Conservation (phyloP, 1,140 invertebrate genomes). For the Xylocopa sonorina region DNA sequence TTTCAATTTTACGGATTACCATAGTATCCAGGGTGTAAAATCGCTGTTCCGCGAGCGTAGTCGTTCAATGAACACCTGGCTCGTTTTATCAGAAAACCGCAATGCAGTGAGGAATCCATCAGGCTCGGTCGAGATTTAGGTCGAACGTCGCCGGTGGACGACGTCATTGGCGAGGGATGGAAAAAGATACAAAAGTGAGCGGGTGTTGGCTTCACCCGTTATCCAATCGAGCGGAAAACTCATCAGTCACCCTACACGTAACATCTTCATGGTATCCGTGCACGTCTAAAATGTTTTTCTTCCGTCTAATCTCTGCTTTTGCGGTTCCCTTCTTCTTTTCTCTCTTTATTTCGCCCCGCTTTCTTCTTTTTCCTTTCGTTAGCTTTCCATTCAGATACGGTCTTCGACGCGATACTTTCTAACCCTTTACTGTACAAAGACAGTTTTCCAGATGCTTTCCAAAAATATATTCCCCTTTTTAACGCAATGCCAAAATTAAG, state of each 20-base stretch:
- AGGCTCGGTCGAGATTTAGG: constrained; percentile 51
- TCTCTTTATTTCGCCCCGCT: background rate
- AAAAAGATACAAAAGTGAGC: constrained; percentile 55
- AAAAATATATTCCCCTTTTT: no score
- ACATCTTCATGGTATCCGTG: constrained; percentile 48
- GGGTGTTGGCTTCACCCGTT: constrained; percentile 46
- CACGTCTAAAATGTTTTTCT: constrained; percentile 57
- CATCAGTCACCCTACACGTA: constrained; percentile 64
- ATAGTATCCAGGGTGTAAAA: background rate
- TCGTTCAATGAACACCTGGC: background rate
- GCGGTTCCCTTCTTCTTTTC: background rate
- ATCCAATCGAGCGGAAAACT: constrained; percentile 71
- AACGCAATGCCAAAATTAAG: no score
- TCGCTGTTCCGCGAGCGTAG: constrained; percentile 6
- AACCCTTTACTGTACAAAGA: constrained; percentile 1
- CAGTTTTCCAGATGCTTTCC: no score
- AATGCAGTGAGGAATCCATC: constrained; percentile 29
- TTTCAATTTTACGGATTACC: constrained; percentile 12
- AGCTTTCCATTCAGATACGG: background rate
- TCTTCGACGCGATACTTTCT: background rate
- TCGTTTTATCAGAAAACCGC: constrained; percentile 18
- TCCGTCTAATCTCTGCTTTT: constrained; percentile 54
- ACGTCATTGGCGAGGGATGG: constrained; percentile 15
- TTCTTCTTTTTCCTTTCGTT: constrained; percentile 2
- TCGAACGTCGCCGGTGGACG: constrained; percentile 46